phyloP scores from a whole-genome alignment of 2,888 invertebrate species.

The Diplazon laetatorius region DNA sequence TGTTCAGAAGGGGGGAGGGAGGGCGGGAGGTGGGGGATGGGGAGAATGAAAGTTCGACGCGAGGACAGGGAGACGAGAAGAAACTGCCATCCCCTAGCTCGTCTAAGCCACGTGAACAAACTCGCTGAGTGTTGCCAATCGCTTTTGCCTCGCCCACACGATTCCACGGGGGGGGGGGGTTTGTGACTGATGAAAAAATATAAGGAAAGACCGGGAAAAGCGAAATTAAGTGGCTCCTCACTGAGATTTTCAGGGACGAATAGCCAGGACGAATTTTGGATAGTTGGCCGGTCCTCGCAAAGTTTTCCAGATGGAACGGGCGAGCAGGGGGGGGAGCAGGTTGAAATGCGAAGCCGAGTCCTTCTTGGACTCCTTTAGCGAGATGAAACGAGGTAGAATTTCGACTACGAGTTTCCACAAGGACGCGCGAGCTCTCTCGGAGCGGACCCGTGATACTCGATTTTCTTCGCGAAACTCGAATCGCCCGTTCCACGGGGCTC shows the following conservation, averaged over 20 bases:
- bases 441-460: constrained; percentile 29
- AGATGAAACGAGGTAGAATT: constrained; percentile 60
- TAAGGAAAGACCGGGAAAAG: constrained; percentile 35
- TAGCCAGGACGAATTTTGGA: constrained; percentile 54
- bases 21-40: constrained; percentile 10
- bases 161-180: no score
- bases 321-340: no score
- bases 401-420: constrained; percentile 35
- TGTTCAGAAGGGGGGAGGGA: constrained; percentile 12
- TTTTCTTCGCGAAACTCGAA: constrained; percentile 37
- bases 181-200: constrained; percentile 38
- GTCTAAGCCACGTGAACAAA: constrained; percentile 45
- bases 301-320: constrained; percentile 45
- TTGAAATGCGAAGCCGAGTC: constrained; percentile 6
- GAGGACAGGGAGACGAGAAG: constrained; percentile 23
- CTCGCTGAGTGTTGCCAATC: constrained; percentile 52
- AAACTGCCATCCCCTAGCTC: constrained; percentile 24
- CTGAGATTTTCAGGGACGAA: constrained; percentile 50
- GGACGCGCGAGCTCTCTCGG: constrained; percentile 40
- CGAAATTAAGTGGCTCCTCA: constrained; percentile 49
- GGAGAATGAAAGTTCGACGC: constrained; percentile 47
- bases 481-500: constrained; percentile 4
- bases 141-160: constrained; percentile 39
- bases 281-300: constrained; percentile 27
- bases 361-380: constrained; percentile 32